Percentiles rank a stretch among this genome's conserved stretches.
These are phyloP conservation scores for Elanoides forficatus DNA, from an alignment of 2,113 vertebrate species.

Conservation along the genomic window DNA sequence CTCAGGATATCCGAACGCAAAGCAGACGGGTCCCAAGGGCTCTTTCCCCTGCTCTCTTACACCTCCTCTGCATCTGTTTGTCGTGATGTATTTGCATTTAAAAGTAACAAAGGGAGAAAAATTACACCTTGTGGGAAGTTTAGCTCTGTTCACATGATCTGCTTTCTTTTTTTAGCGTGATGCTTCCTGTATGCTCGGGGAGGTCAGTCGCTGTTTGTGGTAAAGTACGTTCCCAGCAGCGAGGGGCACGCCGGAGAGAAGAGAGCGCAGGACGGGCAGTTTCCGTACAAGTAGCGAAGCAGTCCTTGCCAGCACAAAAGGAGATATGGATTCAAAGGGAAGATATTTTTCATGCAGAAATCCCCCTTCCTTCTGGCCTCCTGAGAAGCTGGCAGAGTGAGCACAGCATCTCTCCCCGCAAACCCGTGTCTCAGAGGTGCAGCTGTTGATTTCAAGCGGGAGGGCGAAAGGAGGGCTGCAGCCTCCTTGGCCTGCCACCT, in stretches of 20 bases:
- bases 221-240: background rate
- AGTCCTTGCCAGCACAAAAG: background rate
- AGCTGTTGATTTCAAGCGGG: background rate
- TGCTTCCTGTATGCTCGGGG: background rate
- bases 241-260: background rate
- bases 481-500: accelerated
- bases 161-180: background rate
- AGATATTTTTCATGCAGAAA: background rate
- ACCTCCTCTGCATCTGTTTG: background rate
- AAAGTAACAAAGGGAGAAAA: background rate
- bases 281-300: background rate
- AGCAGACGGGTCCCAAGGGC: background rate
- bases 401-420: background rate
- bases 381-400: background rate
- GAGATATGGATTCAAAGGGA: background rate
- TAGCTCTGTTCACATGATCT: background rate
- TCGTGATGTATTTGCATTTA: background rate
- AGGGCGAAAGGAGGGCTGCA: background rate
- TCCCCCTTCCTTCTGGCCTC: background rate
- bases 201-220: background rate
- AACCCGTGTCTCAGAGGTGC: accelerated
- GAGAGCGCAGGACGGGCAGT: background rate
- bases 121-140: slow-evolving; percentile 1
- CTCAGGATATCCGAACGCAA: background rate
- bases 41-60: background rate